phyloP scores from a whole-genome alignment of 2,888 invertebrate genomes.

The Sympetrum striolatum region DNA sequence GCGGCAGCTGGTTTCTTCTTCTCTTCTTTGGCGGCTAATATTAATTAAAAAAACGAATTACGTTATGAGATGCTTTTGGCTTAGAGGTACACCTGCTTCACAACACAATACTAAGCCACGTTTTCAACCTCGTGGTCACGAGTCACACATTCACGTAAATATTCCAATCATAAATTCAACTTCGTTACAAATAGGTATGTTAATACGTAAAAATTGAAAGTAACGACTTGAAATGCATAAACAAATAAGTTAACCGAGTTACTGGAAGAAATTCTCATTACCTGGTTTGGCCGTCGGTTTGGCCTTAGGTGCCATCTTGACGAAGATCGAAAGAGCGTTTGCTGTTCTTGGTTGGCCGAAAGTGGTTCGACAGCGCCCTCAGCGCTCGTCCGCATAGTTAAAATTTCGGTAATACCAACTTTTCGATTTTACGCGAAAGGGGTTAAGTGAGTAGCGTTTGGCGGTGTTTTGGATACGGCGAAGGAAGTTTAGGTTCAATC shows the following conservation, averaged over 20 bases:
- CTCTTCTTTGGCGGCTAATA: slow-evolving; percentile 52
- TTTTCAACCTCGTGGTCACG: slow-evolving; percentile 7
- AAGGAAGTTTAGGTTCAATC: not conserved
- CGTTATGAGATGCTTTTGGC: no score
- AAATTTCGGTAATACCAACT: not conserved
- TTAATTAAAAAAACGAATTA: not conserved
- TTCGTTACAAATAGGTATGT: slow-evolving; percentile 10
- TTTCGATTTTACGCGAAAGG: no score
- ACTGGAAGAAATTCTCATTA: not conserved
- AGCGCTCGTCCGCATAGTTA: not conserved
- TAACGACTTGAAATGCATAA: slow-evolving; percentile 45
- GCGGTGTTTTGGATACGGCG: not conserved
- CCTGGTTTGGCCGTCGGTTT: slow-evolving; percentile 80
- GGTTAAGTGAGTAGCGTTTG: not conserved
- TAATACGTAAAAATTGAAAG: slow-evolving; percentile 2
- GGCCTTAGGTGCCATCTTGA: slow-evolving; percentile 86
- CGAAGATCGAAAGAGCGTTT: not conserved
- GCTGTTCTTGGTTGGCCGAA: not conserved
- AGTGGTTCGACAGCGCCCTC: not conserved
- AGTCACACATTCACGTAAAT: not conserved
- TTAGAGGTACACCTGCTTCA: not conserved
- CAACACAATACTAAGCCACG: not conserved
- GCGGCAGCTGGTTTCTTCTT: slow-evolving; percentile 55
- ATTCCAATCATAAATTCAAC: not conserved
- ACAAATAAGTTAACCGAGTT: slow-evolving; percentile 61